A percentile compares a stretch with the other conserved stretches of the same genome.
phyloP scores from a whole-genome alignment of 2,797 vertebrate species.

The Acipenser oxyrinchus region DNA sequence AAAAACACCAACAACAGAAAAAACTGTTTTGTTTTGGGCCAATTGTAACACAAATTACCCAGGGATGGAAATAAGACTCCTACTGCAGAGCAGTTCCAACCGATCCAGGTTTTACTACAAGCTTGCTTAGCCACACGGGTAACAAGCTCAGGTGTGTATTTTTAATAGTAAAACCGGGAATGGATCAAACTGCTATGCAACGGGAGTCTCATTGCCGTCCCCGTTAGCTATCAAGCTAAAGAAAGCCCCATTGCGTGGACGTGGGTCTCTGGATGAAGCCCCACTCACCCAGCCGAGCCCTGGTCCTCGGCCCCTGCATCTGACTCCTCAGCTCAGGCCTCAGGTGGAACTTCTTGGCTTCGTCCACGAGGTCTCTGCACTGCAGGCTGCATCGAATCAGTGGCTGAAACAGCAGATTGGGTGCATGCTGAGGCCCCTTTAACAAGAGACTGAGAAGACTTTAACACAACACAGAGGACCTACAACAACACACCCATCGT shows the following conservation, averaged over 20 bases:
- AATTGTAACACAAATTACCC: neutral
- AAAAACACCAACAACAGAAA: neutral
- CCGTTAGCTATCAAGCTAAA: neutral
- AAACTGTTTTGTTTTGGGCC: conserved; percentile 20
- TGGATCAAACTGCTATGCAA: too few species aligned
- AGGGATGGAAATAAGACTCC: neutral
- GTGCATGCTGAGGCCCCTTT: too few species aligned
- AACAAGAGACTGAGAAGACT: too few species aligned
- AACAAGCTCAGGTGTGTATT: neutral
- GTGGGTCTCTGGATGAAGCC: neutral
- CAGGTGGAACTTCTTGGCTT: conserved; percentile 97
- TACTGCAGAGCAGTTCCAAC: neutral
- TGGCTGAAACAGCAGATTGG: conserved; percentile 56
- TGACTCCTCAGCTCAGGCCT: conserved; percentile 91
- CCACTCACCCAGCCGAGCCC: conserved; percentile 78
- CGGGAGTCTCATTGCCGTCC: too few species aligned
- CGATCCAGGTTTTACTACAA: neutral
- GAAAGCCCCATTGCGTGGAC: neutral
- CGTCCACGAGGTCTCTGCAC: conserved; percentile 93
- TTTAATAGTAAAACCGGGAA: neutral
- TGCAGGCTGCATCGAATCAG: conserved; percentile 90
- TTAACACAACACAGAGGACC: too few species aligned
- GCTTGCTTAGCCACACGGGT: neutral
- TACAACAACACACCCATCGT: too few species aligned
- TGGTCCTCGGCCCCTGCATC: conserved; percentile 94